A percentile compares a stretch with the other conserved stretches of the same genome.
Conservation (phyloP, 2,797 vertebrate genomes). For the Xiphorhynchus erythropygius region DNA sequence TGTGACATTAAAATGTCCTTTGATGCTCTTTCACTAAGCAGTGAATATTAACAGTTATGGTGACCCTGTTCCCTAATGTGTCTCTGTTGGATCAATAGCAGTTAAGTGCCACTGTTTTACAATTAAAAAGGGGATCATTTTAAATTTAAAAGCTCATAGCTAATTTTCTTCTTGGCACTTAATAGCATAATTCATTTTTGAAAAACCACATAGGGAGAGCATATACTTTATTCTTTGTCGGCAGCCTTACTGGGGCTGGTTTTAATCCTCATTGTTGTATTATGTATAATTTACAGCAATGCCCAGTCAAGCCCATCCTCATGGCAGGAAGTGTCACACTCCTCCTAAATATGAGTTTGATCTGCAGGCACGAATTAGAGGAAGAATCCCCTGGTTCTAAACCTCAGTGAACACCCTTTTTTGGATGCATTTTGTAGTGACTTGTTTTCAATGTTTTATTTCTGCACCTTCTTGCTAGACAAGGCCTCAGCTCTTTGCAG, state of each 20-base stretch:
- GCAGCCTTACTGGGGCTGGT: conserved; percentile 33
- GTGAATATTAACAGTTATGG: conserved; percentile 98
- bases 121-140: conserved; percentile 98
- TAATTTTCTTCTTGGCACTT: conserved; percentile 83
- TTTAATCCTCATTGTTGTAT: conserved; percentile 47
- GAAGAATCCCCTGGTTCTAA: background rate
- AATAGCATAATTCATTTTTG: conserved; percentile 81
- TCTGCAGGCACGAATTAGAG: background rate
- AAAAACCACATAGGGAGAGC: conserved; percentile 77
- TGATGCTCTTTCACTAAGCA: conserved; percentile 98
- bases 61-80: conserved; percentile 97
- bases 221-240: conserved; percentile 54
- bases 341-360: conserved; percentile 10
- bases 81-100: conserved; percentile 97
- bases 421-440: accelerated
- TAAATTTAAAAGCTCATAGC: conserved; percentile 82
- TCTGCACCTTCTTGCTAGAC: background rate
- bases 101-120: conserved; percentile 99
- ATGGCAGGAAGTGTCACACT: background rate
- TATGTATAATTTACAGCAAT: conserved; percentile 40
- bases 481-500: background rate
- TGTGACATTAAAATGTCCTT: conserved; percentile 99
- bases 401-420: background rate
- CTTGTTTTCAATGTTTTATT: background rate
- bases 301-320: conserved; percentile 20